A percentile compares a stretch with the other conserved stretches of the same genome.
These are phyloP conservation scores for Schrankia costaestrigalis DNA, from an alignment of 2,888 invertebrate species.

Conservation along the genomic window DNA sequence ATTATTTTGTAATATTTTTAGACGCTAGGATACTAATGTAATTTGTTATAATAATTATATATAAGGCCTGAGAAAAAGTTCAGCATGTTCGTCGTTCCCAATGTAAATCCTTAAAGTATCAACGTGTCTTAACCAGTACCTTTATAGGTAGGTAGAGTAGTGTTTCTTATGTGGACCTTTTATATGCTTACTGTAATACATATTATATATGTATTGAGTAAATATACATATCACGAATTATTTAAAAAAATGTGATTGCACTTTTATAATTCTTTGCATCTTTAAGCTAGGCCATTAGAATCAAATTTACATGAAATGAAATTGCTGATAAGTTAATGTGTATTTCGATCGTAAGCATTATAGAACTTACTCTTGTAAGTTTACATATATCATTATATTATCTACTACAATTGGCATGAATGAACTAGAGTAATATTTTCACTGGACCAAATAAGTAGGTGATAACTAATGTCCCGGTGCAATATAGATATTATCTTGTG, in stretches of 20 bases:
- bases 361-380: conserved; percentile 23
- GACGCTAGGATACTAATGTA: conserved; percentile 67
- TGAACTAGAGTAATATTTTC: conserved; percentile 17
- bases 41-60: conserved; percentile 65
- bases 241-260: conserved; percentile 30
- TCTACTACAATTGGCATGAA: conserved; percentile 19
- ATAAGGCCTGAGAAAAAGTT: conserved; percentile 71
- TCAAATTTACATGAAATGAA: conserved; percentile 27
- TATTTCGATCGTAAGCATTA: conserved; percentile 24
- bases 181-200: conserved; percentile 42
- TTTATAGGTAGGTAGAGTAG: conserved; percentile 62
- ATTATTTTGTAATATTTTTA: conserved; percentile 67
- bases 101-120: conserved; percentile 49
- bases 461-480: conserved; percentile 13
- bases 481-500: conserved; percentile 8
- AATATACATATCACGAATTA: conserved; percentile 47
- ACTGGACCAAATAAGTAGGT: conserved; percentile 34
- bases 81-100: conserved; percentile 55
- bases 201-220: conserved; percentile 52
- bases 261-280: conserved; percentile 27
- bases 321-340: conserved; percentile 20
- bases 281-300: conserved; percentile 22
- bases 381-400: conserved; percentile 22
- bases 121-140: conserved; percentile 77
- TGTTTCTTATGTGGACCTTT: conserved; percentile 39